phyloP scores from a whole-genome alignment of 2,888 invertebrate species.

The Drosophila nigritarsus region DNA sequence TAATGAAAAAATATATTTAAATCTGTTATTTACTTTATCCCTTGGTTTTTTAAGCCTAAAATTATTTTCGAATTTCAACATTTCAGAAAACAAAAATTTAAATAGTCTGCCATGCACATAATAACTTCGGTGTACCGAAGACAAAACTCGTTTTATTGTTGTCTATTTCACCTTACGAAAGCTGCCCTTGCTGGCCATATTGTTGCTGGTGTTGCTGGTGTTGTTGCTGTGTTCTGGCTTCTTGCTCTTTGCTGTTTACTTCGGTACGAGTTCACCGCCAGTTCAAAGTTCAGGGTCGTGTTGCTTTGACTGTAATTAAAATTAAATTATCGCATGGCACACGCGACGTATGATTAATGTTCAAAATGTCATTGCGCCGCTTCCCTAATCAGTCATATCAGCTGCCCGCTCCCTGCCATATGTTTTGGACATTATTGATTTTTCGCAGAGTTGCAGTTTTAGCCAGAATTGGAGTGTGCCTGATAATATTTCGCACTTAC shows the following conservation, averaged over 20 bases:
- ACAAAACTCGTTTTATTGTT: constrained; percentile 6
- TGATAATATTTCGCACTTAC: neutral
- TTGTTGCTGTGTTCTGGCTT: constrained; percentile 7
- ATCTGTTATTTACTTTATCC: neutral
- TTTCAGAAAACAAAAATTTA: neutral
- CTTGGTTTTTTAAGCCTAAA: too few species aligned
- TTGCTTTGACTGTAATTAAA: constrained; percentile 55
- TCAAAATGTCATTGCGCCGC: constrained; percentile 12
- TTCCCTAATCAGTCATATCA: constrained; percentile 54
- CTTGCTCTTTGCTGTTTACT: constrained; percentile 30
- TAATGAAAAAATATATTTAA: neutral
- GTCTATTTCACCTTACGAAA: constrained; percentile 61
- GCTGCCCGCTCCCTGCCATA: constrained; percentile 45
- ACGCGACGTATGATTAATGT: constrained; percentile 74
- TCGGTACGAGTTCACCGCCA: constrained; percentile 66
- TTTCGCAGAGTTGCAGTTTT: constrained; percentile 55
- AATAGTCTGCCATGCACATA: neutral
- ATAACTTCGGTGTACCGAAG: neutral
- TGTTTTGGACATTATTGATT: constrained; percentile 64
- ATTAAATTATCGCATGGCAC: constrained; percentile 54
- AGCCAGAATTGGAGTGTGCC: constrained; percentile 1
- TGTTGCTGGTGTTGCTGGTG: constrained; percentile 11
- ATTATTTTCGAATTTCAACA: neutral
- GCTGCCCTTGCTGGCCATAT: constrained; percentile 69
- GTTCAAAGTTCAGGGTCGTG: constrained; percentile 73